Base-by-base conservation (phyloP, 2,888 invertebrate species). In the Lochmaea capreae region DNA sequence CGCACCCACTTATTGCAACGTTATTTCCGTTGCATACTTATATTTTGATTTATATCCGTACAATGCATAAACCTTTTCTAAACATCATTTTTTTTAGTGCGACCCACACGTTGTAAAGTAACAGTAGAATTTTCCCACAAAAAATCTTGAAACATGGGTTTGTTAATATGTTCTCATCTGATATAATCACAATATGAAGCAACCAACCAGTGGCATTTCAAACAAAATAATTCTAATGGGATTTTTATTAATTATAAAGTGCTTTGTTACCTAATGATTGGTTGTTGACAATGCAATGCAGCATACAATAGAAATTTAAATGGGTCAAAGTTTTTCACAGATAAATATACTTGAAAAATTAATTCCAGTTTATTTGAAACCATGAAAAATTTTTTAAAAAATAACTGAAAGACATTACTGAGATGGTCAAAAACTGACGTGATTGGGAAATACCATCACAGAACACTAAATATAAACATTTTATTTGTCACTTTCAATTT, bases 1-100 rank as follows among this genome's bases (percentile, higher is more conserved):
- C 71, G 71, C 71, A 71, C 71, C 71, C 70, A 70, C 65, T 43
- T 57, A 71, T 65, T 71, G 58, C 65, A 71, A 65, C 18, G 65
- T 65, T 65, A 57, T 65, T 58, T 71, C 58, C 46, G 71, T 49
- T 58, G 46, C 14, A 65, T 71, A 65, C 57, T 43, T 54, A 52
- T 70, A 71, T 71, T 71, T 65, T 71, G 65, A 46, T 65, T 71
- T 65, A 71, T 42, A 65, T 65, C 58, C 52, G 12, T 65, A 46
- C 46, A 65, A 71, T n/a, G 39, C 54, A 63, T 57, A 54, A 70
- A 63, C 43, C 54, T 70, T 62, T 70, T 62, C 71, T 58, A 2
- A 71, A 71, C 71, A 71, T 43, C 54, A 71, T 42, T 52, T 43
- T 71, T 67, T 65, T 63, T 70, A 65, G 58, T 71, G 65, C 65